Evolutionary conservation across 2,888 invertebrate species (phyloP).

Genomic region (Tribolium freemani): DNA sequence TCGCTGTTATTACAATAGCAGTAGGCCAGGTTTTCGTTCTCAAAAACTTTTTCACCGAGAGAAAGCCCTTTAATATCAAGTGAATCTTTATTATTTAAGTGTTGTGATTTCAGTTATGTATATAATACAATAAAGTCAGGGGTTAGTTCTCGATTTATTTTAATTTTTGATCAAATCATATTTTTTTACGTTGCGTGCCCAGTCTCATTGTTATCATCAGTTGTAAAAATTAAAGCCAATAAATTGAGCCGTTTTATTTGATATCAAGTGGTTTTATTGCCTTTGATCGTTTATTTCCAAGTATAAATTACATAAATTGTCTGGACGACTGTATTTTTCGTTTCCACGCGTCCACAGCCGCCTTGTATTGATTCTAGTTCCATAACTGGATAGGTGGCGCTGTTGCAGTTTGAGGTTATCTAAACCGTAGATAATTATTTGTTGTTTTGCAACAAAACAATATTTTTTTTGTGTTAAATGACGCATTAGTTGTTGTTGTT

Average conservation of each 20-base stretch:
- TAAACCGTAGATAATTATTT: not conserved
- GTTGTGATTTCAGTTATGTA: not conserved
- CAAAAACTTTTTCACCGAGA: conserved; percentile 91
- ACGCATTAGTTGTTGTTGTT: not conserved
- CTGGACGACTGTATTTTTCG: too few species aligned
- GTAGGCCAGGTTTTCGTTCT: conserved; percentile 92
- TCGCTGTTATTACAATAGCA: conserved; percentile 87
- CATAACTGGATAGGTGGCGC: not conserved
- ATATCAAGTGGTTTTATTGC: too few species aligned
- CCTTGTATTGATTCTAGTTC: too few species aligned
- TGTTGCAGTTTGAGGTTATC: not conserved
- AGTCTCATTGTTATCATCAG: too few species aligned
- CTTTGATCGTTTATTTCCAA: too few species aligned
- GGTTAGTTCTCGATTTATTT: not conserved
- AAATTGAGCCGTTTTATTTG: too few species aligned
- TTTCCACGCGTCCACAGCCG: too few species aligned
- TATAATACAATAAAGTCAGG: not conserved
- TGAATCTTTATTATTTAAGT: conserved; percentile 10
- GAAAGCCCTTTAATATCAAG: conserved; percentile 69
- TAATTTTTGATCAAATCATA: not conserved
- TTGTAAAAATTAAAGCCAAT: too few species aligned
- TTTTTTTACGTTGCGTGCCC: too few species aligned
- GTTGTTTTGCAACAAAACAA: not conserved
- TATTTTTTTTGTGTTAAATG: not conserved
- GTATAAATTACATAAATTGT: too few species aligned